Conservation (phyloP, 2,888 invertebrate species). For the Aporophyla lueneburgensis region DNA sequence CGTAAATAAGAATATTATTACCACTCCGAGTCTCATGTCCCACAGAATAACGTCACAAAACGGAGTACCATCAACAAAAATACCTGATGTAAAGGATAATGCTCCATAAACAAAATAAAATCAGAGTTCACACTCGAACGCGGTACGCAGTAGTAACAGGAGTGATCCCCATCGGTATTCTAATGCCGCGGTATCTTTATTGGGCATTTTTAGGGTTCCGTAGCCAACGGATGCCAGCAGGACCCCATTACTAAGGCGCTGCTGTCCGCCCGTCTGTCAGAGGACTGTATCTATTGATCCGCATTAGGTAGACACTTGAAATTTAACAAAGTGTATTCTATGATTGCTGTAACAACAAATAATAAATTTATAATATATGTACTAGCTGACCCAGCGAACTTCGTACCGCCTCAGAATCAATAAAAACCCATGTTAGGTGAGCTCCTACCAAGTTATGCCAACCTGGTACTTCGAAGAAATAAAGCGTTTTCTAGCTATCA, state of each 20-base stretch:
- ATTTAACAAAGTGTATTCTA: not conserved
- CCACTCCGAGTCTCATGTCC: not conserved
- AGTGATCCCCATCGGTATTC: conserved; percentile 61
- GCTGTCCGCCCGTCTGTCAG: not conserved
- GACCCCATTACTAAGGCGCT: not conserved
- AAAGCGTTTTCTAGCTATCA: too few relatives aligned
- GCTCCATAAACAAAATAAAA: conserved; percentile 49
- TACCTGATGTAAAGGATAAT: conserved; percentile 34
- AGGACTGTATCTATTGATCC: not conserved
- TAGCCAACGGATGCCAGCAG: not conserved
- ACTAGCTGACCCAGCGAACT: too few relatives aligned
- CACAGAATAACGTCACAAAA: conserved; percentile 17
- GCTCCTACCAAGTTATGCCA: too few relatives aligned
- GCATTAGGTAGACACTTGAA: not conserved
- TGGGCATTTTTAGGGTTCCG: conserved; percentile 71
- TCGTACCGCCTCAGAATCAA: too few relatives aligned
- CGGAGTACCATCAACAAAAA: conserved; percentile 24
- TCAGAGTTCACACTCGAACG: conserved; percentile 53
- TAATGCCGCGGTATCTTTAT: conserved; percentile 76
- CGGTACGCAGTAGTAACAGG: conserved; percentile 53
- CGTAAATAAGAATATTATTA: conserved; percentile 4
- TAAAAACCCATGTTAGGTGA: too few relatives aligned
- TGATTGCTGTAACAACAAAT: not conserved
- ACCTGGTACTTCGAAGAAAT: too few relatives aligned
- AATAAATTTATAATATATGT: not conserved